These are phyloP conservation scores for Philopotamus ludificatus DNA, from an alignment of 1,140 invertebrate species.

Conservation along the genomic window DNA sequence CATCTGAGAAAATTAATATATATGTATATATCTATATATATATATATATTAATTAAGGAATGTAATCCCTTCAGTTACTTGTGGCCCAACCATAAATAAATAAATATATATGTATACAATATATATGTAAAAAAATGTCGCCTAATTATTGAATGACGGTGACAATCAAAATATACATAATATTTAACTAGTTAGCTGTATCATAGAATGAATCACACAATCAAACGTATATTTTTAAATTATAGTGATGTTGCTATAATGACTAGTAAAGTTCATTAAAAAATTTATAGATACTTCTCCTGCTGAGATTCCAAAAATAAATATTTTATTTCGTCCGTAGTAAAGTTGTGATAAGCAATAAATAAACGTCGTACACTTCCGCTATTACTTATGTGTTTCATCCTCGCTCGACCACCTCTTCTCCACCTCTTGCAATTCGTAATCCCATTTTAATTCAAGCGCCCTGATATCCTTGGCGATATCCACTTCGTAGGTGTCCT, in stretches of 20 bases:
- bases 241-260: neutral
- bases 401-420: slow-evolving; percentile 65
- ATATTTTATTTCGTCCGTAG: slow-evolving; percentile 1
- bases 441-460: slow-evolving; percentile 64
- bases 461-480: slow-evolving; percentile 69
- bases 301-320: slow-evolving; percentile 15
- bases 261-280: slow-evolving; percentile 18
- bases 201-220: too few species aligned
- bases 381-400: slow-evolving; percentile 46
- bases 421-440: slow-evolving; percentile 67
- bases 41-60: too few species aligned
- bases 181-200: too few species aligned
- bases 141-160: neutral
- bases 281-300: slow-evolving; percentile 3
- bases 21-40: too few species aligned
- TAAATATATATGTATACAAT: neutral
- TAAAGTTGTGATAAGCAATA: slow-evolving; percentile 7
- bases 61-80: too few species aligned
- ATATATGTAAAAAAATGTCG: neutral
- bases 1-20: too few species aligned
- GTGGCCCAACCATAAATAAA: too few species aligned
- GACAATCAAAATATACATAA: too few species aligned
- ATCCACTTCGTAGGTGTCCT: slow-evolving; percentile 66
- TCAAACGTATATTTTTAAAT: neutral
- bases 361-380: slow-evolving; percentile 1